A percentile compares a stretch with the other conserved stretches of the same genome.
These are phyloP conservation scores for Galleria mellonella DNA, from an alignment of 1,140 invertebrate genomes.

Conservation along the genomic window DNA sequence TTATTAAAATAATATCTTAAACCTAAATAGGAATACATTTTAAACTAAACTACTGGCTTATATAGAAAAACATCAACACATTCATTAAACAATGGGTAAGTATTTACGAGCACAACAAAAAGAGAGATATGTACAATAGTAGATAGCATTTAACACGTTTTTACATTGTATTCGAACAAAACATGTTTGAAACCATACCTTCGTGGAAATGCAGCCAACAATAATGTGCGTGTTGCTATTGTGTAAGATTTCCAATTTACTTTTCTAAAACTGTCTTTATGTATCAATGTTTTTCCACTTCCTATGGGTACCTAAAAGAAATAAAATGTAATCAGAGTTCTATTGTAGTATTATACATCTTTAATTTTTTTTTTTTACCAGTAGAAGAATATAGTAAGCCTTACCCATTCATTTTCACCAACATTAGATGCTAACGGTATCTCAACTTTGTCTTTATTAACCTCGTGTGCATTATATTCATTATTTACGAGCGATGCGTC, in stretches of 20 bases:
- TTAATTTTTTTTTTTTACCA: too few species aligned
- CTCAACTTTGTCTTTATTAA: constrained; percentile 1
- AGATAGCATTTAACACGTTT: too few species aligned
- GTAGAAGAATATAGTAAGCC: neutral
- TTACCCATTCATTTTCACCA: constrained; percentile 39
- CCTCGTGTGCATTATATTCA: neutral
- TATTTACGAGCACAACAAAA: too few species aligned
- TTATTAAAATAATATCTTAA: too few species aligned
- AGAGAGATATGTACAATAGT: too few species aligned
- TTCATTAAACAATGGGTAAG: too few species aligned
- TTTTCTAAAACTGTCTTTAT: constrained; percentile 51
- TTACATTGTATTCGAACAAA: neutral
- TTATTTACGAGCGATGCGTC: constrained; percentile 31
- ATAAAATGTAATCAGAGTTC: constrained; percentile 2
- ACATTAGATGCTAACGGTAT: neutral
- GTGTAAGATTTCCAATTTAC: constrained; percentile 68
- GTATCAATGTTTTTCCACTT: constrained; percentile 50
- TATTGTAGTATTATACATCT: too few species aligned
- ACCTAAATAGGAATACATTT: too few species aligned
- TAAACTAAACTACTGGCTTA: too few species aligned
- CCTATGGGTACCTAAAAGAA: constrained; percentile 46
- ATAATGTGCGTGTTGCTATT: constrained; percentile 55
- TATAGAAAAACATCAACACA: too few species aligned
- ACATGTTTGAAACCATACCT: constrained; percentile 31
- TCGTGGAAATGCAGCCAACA: constrained; percentile 58